Evolutionary conservation across 1,140 invertebrate genomes (phyloP), one percentile per base, ranked within the genome.

Genomic region (Periplaneta americana): DNA sequence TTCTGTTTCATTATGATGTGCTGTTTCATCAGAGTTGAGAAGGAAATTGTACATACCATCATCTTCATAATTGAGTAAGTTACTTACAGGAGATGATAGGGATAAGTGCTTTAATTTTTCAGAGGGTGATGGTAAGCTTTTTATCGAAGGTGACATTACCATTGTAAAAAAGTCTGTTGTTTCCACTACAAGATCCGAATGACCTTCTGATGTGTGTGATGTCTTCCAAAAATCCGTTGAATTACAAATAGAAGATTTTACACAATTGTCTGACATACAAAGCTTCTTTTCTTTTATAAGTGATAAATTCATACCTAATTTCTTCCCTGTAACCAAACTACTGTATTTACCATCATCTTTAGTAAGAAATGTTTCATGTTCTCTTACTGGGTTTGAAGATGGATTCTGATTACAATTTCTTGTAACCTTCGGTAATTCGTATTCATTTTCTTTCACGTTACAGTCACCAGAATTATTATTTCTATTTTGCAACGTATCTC

Each of bases 31-130:
- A 84, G 36, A 66, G 35, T 80, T 37, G 81, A 75, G 17, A 82
- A 48, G 22, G 82, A 37, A 78, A 80, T 83, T 9, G 83, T 85
- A 82, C 36, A 83, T 84, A 0, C 75, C 82, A 74, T 83, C 83
- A 37, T 77, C 84, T 36, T 84, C 82, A 15, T 84, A 83, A 34
- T 34, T 18, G 11, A 34, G 31, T n/a, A 80, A 48, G 18, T 22
- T 78, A 36, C 31, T 28, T n/a, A 31, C 76, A 36, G 88, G 88
- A n/a, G 88, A 89, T 11, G 87, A 88, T 13, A 91, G 80, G 82
- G 88, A 87, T 39, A 91, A 84, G n/a, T 90, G 89, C 83, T 89
- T 87, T 83, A 91, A 89, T 84, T 90, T 88, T 22, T 86, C 82
- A 39, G 89, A 86, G 76, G 87, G 87, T 18, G 87, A 88, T 22